A percentile compares a stretch with the other conserved stretches of the same genome.
These are phyloP conservation scores for Sebastes oblongus DNA, from an alignment of 2,797 vertebrate genomes.

Conservation along the genomic window DNA sequence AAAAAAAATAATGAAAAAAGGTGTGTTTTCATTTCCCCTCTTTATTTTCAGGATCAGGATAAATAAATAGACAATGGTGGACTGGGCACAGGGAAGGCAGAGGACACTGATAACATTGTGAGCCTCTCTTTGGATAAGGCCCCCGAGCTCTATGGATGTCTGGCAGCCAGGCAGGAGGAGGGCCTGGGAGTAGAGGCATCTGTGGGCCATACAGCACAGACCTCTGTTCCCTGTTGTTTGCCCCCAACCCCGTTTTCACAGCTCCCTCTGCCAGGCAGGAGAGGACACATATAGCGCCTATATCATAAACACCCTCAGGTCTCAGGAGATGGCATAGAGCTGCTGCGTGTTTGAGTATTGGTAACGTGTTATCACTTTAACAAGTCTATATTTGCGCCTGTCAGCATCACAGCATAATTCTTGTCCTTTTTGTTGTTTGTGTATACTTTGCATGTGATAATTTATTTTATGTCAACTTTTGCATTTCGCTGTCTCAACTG, in stretches of 20 bases:
- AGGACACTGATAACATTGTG: constrained; percentile 46
- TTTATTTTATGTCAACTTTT: constrained; percentile 10
- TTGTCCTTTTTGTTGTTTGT: constrained; percentile 18
- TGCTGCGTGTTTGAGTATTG: constrained; percentile 12
- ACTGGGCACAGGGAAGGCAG: constrained; percentile 45
- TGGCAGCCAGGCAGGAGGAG: constrained; percentile 39
- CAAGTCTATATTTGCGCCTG: constrained; percentile 25
- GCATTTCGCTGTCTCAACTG: constrained; percentile 3
- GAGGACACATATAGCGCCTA: constrained; percentile 38
- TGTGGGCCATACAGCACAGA: constrained; percentile 28
- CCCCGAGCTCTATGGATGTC: constrained; percentile 36
- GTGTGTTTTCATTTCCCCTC: constrained; percentile 78
- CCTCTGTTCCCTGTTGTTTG: constrained; percentile 32
- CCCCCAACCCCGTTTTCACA: constrained; percentile 23
- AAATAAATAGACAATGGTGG: constrained; percentile 75
- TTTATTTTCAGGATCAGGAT: constrained; percentile 73
- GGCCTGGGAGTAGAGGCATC: constrained; percentile 43
- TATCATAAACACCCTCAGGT: constrained; percentile 47
- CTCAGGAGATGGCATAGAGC: constrained; percentile 31
- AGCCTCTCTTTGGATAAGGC: constrained; percentile 42
- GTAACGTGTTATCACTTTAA: constrained; percentile 22
- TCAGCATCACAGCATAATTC: constrained; percentile 19
- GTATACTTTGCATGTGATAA: background rate
- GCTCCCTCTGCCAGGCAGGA: constrained; percentile 20
- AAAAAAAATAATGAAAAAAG: constrained; percentile 77